Evolutionary conservation across 2,113 vertebrate species (phyloP).

Genomic region (Equus quagga): DNA sequence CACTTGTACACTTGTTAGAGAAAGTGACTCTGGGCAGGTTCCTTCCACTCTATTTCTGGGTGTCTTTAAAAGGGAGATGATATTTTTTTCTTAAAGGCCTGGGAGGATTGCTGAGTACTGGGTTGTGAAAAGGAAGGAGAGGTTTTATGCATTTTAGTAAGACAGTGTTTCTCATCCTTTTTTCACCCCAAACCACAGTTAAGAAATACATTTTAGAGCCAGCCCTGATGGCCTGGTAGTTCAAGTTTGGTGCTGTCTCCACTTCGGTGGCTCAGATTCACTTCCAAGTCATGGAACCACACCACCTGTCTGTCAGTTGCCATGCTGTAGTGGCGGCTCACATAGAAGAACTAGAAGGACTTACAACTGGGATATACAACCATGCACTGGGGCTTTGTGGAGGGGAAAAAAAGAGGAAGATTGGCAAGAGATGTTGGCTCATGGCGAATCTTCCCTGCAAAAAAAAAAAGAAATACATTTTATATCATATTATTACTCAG

Average conservation of each 20-base stretch:
- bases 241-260: too few relatives aligned
- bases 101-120: neutral
- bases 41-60: neutral
- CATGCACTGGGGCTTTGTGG: too few relatives aligned
- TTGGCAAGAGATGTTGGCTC: too few relatives aligned
- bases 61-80: neutral
- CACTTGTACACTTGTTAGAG: neutral
- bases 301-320: too few relatives aligned
- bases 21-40: neutral
- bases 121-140: neutral
- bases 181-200: neutral
- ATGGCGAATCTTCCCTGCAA: too few relatives aligned
- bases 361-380: too few relatives aligned
- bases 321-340: too few relatives aligned
- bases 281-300: too few relatives aligned
- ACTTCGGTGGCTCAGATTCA: too few relatives aligned
- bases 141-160: slow-evolving; percentile 37
- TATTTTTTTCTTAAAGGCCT: neutral
- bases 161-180: neutral
- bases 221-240: too few relatives aligned
- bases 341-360: too few relatives aligned
- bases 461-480: neutral
- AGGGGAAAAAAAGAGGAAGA: too few relatives aligned
- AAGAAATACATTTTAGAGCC: slow-evolving; percentile 2
- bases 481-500: neutral